Conservation (phyloP, 2,888 invertebrate genomes). For the Gymnosoma rotundatum region DNA sequence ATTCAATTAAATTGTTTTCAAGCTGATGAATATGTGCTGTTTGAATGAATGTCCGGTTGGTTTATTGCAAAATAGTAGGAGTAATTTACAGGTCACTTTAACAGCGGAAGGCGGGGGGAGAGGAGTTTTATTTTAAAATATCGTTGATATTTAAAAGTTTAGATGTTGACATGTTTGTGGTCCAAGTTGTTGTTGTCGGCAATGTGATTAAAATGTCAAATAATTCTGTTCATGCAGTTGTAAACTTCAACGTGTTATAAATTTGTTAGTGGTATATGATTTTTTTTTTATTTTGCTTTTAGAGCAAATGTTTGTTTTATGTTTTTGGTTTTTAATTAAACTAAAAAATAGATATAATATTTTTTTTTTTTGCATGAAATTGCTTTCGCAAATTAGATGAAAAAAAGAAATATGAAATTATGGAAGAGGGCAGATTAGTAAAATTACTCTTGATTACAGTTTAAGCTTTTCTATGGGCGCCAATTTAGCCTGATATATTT, state of each 20-base stretch:
- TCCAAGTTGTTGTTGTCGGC: conserved; percentile 27
- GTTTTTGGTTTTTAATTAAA: conserved; percentile 51
- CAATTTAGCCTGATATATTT: too few species aligned
- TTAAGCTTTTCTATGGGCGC: too few species aligned
- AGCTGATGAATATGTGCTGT: conserved; percentile 55
- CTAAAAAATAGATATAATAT: conserved; percentile 33
- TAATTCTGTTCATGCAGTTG: conserved; percentile 55
- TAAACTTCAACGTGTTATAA: conserved; percentile 55
- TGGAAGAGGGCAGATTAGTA: too few species aligned
- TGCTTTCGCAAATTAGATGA: too few species aligned
- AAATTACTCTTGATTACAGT: too few species aligned
- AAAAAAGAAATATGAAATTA: too few species aligned
- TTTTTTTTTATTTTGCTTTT: not conserved
- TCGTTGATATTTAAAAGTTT: conserved; percentile 40
- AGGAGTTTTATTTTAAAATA: conserved; percentile 7
- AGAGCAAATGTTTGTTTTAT: not conserved
- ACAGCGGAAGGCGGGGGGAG: too few species aligned
- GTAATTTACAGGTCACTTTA: not conserved
- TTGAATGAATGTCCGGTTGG: conserved; percentile 10
- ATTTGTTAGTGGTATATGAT: conserved; percentile 31
- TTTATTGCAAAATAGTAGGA: not conserved
- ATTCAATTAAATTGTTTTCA: conserved; percentile 65
- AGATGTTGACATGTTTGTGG: conserved; percentile 61
- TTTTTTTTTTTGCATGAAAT: too few species aligned
- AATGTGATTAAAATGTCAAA: conserved; percentile 58